phyloP scores from a whole-genome alignment of 2,113 vertebrate species.

The Pelecanus crispus region DNA sequence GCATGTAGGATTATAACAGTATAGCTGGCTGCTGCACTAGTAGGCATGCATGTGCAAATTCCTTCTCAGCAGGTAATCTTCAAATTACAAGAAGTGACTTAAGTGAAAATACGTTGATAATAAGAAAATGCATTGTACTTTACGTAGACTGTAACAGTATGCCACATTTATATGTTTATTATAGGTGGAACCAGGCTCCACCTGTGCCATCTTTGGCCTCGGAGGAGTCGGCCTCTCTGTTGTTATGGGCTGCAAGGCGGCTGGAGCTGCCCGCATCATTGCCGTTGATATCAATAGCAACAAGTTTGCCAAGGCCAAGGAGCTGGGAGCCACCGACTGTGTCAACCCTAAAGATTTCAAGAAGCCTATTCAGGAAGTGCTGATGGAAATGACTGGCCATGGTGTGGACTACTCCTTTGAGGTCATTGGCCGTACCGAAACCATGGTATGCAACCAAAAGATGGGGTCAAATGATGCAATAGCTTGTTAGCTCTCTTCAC shows the following conservation, averaged over 20 bases:
- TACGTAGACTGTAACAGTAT: background rate
- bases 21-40: background rate
- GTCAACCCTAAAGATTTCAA: constrained; percentile 76
- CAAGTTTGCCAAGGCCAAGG: constrained; percentile 77
- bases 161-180: background rate
- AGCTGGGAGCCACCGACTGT: constrained; percentile 81
- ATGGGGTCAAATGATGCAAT: background rate
- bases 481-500: background rate
- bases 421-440: constrained; percentile 72
- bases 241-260: constrained; percentile 85
- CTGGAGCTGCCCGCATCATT: constrained; percentile 89
- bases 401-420: constrained; percentile 86
- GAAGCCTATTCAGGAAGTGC: constrained; percentile 76
- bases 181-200: constrained; percentile 81
- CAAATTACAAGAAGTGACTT: background rate
- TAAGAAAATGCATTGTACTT: background rate
- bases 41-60: background rate
- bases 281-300: constrained; percentile 76
- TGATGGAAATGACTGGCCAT: constrained; percentile 69
- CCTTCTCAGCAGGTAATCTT: background rate
- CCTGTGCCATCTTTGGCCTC: constrained; percentile 81
- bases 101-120: background rate
- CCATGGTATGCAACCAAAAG: constrained; percentile 75
- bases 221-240: constrained; percentile 83
- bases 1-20: background rate